Evolutionary conservation across 2,113 vertebrate genomes (phyloP).

Genomic region (Sclerurus mexicanus): DNA sequence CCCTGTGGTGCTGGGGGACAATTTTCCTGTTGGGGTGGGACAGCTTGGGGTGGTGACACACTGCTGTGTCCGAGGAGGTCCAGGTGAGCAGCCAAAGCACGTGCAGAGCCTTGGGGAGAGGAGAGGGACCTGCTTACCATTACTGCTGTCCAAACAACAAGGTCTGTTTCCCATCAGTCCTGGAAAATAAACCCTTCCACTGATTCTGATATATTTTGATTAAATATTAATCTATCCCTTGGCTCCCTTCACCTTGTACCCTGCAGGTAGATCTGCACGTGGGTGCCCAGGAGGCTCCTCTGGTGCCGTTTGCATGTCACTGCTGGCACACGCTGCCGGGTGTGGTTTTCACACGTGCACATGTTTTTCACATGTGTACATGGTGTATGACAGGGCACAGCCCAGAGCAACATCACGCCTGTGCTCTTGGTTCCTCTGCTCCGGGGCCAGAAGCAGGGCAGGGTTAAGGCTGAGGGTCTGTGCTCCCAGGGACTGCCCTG

Average conservation of each 20-base stretch:
- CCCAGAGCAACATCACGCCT: background rate
- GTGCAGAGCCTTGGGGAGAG: background rate
- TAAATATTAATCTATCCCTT: background rate
- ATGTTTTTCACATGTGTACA: rapidly evolving
- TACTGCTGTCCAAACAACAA: background rate
- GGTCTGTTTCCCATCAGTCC: background rate
- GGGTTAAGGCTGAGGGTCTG: background rate
- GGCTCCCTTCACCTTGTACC: background rate
- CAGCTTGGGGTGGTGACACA: background rate
- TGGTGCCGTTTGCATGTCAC: rapidly evolving
- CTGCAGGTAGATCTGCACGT: rapidly evolving
- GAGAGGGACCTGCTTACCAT: background rate
- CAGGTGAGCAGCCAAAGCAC: rapidly evolving
- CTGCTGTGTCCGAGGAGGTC: rapidly evolving
- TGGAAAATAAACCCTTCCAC: background rate
- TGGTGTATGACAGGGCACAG: background rate
- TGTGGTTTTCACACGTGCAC: rapidly evolving
- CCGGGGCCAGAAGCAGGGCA: background rate
- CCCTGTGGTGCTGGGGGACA: slow-evolving; percentile 27
- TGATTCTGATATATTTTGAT: background rate
- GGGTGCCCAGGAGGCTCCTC: background rate
- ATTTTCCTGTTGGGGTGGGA: slow-evolving; percentile 42
- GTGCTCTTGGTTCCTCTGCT: background rate
- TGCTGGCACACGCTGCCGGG: rapidly evolving
- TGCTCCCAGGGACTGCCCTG: background rate